These are phyloP conservation scores for Oxyruncus cristatus DNA, from an alignment of 2,113 vertebrate species.

Conservation along the genomic window DNA sequence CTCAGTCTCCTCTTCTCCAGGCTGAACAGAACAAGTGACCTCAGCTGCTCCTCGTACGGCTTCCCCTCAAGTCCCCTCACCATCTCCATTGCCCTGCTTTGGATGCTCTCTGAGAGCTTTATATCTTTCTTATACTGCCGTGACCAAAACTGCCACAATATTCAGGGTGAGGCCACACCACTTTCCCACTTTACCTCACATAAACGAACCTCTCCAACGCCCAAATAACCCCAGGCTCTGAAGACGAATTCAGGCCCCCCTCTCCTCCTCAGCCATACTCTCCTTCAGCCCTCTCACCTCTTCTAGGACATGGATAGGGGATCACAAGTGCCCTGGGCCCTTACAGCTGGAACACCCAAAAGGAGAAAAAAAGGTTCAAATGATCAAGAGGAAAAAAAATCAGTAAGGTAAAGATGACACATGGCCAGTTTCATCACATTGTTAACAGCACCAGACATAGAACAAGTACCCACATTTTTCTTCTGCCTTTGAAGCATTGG, in stretches of 20 bases:
- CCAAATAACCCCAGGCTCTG: accelerated
- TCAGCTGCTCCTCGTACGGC: background rate
- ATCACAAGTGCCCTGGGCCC: accelerated
- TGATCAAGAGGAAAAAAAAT: background rate
- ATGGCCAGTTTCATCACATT: background rate
- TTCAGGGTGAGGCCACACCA: background rate
- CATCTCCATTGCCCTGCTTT: background rate
- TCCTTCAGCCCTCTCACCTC: background rate
- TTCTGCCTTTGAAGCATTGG: background rate
- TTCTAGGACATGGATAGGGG: background rate
- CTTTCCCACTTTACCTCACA: background rate
- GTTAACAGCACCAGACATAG: background rate
- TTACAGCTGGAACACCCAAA: background rate
- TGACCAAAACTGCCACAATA: background rate
- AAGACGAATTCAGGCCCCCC: background rate
- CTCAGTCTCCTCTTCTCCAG: background rate
- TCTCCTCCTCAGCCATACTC: background rate
- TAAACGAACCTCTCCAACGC: background rate
- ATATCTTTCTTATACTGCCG: background rate
- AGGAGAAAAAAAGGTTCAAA: background rate
- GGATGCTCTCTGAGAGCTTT: background rate
- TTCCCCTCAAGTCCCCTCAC: background rate
- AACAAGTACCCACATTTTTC: accelerated
- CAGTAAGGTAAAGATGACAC: background rate
- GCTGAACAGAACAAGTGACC: background rate